Percentiles rank a stretch among this genome's conserved stretches.
These are phyloP conservation scores for Grammomys dolichurus DNA, from an alignment of 2,113 vertebrate genomes.

Conservation along the genomic window DNA sequence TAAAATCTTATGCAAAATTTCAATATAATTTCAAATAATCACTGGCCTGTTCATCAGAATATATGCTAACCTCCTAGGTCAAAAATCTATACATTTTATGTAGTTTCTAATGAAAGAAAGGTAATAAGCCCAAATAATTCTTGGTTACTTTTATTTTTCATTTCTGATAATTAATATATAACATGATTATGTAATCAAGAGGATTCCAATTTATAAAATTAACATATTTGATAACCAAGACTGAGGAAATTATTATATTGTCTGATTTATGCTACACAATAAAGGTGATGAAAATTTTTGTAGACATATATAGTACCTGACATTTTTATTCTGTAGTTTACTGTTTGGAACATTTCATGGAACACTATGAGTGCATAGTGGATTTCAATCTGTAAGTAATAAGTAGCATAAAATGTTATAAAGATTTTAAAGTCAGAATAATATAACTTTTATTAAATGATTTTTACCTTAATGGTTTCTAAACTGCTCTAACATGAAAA, in stretches of 20 bases:
- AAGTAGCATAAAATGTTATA: neutral
- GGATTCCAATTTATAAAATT: constrained; percentile 55
- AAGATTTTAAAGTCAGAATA: constrained; percentile 11
- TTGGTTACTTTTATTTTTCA: neutral
- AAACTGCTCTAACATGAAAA: neutral
- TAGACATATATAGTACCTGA: constrained; percentile 56
- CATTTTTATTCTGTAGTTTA: constrained; percentile 63
- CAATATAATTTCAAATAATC: neutral
- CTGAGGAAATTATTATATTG: constrained; percentile 43
- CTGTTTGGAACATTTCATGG: constrained; percentile 52
- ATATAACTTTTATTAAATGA: neutral
- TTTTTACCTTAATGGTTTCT: constrained; percentile 2
- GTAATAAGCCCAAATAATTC: neutral
- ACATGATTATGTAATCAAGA: constrained; percentile 53
- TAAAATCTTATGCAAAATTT: neutral
- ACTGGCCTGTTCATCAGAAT: neutral
- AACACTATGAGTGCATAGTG: constrained; percentile 19
- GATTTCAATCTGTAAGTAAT: constrained; percentile 49
- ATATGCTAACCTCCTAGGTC: neutral
- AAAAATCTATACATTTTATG: neutral
- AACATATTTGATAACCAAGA: constrained; percentile 71
- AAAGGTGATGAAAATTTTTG: constrained; percentile 67
- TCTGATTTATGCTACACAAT: constrained; percentile 49
- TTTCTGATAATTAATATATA: constrained; percentile 60
- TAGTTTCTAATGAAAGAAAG: constrained; percentile 3